Conservation (phyloP, 2,888 invertebrate genomes). For the Rutpela maculata region DNA sequence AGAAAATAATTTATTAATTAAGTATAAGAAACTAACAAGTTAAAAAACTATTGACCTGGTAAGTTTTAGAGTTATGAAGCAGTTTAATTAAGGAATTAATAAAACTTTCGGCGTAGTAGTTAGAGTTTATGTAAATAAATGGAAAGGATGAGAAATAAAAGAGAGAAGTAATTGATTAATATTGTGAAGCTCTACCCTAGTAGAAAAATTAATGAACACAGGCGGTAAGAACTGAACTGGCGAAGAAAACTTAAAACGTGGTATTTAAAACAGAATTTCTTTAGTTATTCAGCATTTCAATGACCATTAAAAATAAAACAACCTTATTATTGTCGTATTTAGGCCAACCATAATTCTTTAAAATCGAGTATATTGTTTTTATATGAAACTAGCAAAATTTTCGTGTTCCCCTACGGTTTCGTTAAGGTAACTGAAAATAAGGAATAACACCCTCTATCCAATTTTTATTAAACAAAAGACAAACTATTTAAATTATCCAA, state of each 20-base stretch:
- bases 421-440: no score
- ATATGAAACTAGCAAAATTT: no score
- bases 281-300: background rate
- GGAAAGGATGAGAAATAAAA: background rate
- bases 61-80: background rate
- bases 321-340: no score
- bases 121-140: background rate
- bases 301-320: background rate
- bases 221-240: background rate
- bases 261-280: background rate
- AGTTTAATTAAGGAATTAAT: background rate
- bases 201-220: constrained; percentile 7
- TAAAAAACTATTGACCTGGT: background rate
- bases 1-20: no score
- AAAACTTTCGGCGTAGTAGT: background rate
- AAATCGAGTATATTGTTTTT: no score
- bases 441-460: no score
- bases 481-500: no score
- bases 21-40: no score
- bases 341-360: no score
- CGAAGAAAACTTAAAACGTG: background rate
- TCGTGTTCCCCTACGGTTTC: no score
- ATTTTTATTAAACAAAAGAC: no score
- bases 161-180: constrained; percentile 7
- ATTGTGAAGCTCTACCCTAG: background rate